Base-by-base conservation (phyloP, 2,888 invertebrate species). In the Drosophila percnosoma region DNA sequence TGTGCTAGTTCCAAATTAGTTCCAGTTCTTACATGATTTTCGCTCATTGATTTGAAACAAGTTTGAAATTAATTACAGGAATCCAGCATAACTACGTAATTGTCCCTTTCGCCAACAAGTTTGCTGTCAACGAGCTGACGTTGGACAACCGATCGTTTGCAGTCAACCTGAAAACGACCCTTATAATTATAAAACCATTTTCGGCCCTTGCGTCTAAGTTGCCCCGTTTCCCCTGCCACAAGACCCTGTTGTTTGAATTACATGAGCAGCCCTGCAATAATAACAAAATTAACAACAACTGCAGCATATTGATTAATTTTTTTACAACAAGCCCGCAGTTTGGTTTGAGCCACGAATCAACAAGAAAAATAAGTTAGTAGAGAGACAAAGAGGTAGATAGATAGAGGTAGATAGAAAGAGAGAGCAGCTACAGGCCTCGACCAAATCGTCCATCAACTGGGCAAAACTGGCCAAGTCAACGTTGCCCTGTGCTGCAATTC, bases 141-240 rank as follows among this genome's bases (percentile, higher is more conserved):
- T 68, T 49, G 78, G 78, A 61, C 75, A 86, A 82, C 84, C 89
- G 73, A 87, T 81, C 82, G 87, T 87, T 86, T 89, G 51, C 82
- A 82, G 73, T 73, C 82, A 76, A 76, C 74, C 80, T 71, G 84
- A 80, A 68, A 62, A 74, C 82, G 82, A 83, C 81, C 87, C 86
- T 84, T 87, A 81, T 87, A 84, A 86, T 86, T 86, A 86, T 86
- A 86, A 89, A 84, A 69, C 76, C 86, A 81, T 89, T 88, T 87
- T 63, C 57, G 27, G 45, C 24, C 53, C 45, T 49, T 36, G 48
- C 8, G 29, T 21, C 48, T 42, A n/a, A 24, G 31, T 2, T 31
- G 6, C 40, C 58, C 42, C 27, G n/a, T 73, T 45, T 45, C 24
- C 45, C 45, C 45, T 45, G 15, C 24, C 45, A 24, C 24, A 24